Evolutionary conservation across 1,140 invertebrate genomes (phyloP).

Genomic region (Schlechtendalia chinensis): DNA sequence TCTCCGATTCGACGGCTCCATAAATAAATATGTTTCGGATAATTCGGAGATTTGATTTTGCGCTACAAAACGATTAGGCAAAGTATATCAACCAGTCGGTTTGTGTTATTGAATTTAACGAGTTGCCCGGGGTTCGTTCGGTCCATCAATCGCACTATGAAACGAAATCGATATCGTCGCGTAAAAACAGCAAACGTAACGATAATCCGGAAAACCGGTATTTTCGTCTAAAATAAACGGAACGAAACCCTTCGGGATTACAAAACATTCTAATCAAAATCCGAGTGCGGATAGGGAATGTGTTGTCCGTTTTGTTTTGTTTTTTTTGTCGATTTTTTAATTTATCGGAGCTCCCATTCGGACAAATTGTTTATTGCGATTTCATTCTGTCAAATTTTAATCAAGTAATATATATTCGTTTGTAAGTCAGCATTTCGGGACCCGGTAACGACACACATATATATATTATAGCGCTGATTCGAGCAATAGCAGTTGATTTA

Average conservation of each 20-base stretch:
- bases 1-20: too few relatives aligned
- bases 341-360: not conserved
- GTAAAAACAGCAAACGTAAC: too few relatives aligned
- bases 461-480: not conserved
- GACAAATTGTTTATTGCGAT: slow-evolving; percentile 16
- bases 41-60: too few relatives aligned
- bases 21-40: too few relatives aligned
- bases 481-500: slow-evolving; percentile 6
- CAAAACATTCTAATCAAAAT: not conserved
- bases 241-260: not conserved
- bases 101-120: too few relatives aligned
- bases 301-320: not conserved
- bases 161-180: too few relatives aligned
- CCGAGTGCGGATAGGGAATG: not conserved
- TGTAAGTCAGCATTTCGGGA: slow-evolving; percentile 6
- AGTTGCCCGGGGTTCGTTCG: too few relatives aligned
- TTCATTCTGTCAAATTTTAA: slow-evolving; percentile 3
- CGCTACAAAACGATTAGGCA: too few relatives aligned
- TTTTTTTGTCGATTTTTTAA: slow-evolving; percentile 1
- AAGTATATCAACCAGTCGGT: too few relatives aligned
- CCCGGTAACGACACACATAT: not conserved
- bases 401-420: slow-evolving; percentile 26
- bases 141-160: too few relatives aligned
- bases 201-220: too few relatives aligned
- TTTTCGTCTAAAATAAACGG: not conserved